Percentiles rank a stretch among this genome's conserved stretches.
Conservation (phyloP, 1,140 invertebrate species). For the Sycophila sp. region DNA sequence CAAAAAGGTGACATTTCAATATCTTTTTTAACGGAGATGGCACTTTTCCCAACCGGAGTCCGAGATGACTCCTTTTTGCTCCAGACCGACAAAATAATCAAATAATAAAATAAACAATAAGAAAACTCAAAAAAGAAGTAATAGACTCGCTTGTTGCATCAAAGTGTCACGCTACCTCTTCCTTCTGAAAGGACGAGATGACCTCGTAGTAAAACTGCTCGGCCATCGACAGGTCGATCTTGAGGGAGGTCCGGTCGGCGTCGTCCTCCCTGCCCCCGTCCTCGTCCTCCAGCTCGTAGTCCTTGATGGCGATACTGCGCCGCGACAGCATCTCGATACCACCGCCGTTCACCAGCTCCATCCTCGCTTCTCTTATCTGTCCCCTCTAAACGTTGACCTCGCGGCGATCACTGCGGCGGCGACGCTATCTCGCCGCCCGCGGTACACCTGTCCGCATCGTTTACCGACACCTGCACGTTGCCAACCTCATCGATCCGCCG, state of each 20-base stretch:
- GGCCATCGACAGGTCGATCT: slow-evolving; percentile 62
- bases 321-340: slow-evolving; percentile 61
- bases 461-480: no score
- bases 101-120: slow-evolving; percentile 9
- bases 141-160: no score
- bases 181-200: slow-evolving; percentile 60
- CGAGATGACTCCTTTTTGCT: no score
- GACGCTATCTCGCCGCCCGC: no score
- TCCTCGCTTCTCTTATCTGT: slow-evolving; percentile 36
- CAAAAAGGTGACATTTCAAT: no score
- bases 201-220: slow-evolving; percentile 65
- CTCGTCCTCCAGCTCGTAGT: slow-evolving; percentile 53
- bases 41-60: no score
- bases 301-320: slow-evolving; percentile 58
- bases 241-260: slow-evolving; percentile 52
- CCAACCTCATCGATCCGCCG: no score
- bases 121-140: no score
- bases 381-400: neutral
- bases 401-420: no score
- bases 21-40: no score
- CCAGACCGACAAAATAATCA: neutral
- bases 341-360: slow-evolving; percentile 60
- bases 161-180: slow-evolving; percentile 36
- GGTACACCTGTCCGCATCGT: no score
- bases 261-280: slow-evolving; percentile 43